Evolutionary conservation across 2,797 vertebrate species (phyloP).

Genomic region (Gadopsis marmoratus): DNA sequence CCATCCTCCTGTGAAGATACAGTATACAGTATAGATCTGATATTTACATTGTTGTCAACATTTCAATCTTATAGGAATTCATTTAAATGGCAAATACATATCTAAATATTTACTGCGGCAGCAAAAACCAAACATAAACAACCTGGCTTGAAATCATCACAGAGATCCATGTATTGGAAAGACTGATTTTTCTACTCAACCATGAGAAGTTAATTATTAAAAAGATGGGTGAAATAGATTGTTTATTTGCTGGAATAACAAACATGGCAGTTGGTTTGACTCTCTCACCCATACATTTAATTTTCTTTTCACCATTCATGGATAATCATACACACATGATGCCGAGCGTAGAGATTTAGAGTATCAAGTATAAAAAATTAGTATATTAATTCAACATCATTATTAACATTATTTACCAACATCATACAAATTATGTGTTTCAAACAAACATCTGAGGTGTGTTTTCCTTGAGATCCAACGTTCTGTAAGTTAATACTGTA

Average conservation of each 20-base stretch:
- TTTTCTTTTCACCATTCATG: background rate
- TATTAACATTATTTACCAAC: background rate
- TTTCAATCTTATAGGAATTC: background rate
- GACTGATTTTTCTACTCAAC: background rate
- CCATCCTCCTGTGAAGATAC: conserved; percentile 77
- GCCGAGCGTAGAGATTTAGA: background rate
- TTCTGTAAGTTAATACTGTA: background rate
- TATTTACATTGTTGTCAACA: background rate
- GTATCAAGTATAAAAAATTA: background rate
- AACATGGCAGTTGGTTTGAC: background rate
- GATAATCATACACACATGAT: background rate
- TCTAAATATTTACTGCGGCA: background rate
- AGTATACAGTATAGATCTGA: background rate
- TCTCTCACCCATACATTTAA: background rate
- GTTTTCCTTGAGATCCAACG: background rate
- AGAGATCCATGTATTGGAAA: background rate
- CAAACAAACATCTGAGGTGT: background rate
- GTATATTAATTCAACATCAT: background rate
- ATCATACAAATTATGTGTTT: background rate
- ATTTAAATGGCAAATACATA: background rate
- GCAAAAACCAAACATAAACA: background rate
- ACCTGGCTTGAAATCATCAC: background rate
- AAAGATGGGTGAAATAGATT: background rate
- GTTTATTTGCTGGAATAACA: background rate
- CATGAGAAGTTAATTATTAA: background rate